phyloP scores from a whole-genome alignment of 1,140 invertebrate species.

The Heterodera carotae region DNA sequence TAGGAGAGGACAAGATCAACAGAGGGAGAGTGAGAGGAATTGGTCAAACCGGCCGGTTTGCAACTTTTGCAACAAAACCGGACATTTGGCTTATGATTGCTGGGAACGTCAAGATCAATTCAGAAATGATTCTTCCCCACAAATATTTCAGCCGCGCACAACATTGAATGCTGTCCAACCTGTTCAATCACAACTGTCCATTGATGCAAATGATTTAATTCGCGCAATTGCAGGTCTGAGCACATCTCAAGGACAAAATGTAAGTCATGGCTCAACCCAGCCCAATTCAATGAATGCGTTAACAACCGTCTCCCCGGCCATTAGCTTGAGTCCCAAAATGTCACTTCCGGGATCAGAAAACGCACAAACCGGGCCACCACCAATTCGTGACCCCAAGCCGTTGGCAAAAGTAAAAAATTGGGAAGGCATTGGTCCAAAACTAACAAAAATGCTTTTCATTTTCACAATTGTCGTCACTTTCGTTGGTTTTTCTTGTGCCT shows the following conservation, averaged over 20 bases:
- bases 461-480: not conserved
- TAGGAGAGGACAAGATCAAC: not conserved
- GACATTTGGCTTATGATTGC: not conserved
- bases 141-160: too few relatives aligned
- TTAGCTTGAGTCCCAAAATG: too few relatives aligned
- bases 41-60: constrained; percentile 5
- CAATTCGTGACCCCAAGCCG: not conserved
- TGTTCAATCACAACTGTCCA: not conserved
- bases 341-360: too few relatives aligned
- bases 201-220: not conserved
- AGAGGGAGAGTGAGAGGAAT: not conserved
- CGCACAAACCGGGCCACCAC: too few relatives aligned
- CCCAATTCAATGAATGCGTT: not conserved
- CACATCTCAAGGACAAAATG: not conserved
- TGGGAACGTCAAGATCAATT: not conserved
- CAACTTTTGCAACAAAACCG: not conserved
- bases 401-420: not conserved
- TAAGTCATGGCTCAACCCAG: not conserved
- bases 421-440: constrained; percentile 10
- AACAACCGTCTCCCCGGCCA: not conserved
- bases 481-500: not conserved
- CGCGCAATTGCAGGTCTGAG: not conserved
- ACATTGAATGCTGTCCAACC: not conserved
- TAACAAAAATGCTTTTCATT: not conserved
- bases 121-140: too few relatives aligned